Evolutionary conservation across 1,140 invertebrate genomes (phyloP).

Genomic region (Phymorhynchus buccinoides): DNA sequence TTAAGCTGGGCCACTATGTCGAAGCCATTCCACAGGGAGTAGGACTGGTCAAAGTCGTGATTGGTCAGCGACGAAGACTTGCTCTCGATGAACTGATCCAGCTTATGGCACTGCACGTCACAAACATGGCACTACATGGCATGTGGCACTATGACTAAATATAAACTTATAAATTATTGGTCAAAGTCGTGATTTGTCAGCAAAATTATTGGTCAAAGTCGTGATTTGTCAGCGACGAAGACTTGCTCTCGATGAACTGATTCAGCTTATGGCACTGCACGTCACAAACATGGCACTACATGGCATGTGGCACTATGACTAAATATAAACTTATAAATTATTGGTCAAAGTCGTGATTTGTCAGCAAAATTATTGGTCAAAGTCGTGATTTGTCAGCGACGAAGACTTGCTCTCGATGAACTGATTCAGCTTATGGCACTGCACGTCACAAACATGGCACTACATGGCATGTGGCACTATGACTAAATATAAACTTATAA

Average conservation of each 20-base stretch:
- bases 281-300: no score
- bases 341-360: no score
- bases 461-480: no score
- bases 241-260: slow-evolving; percentile 68
- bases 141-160: no score
- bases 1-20: slow-evolving; percentile 73
- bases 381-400: slow-evolving; percentile 69
- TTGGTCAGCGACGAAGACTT: slow-evolving; percentile 66
- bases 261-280: slow-evolving; percentile 62
- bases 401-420: slow-evolving; percentile 67
- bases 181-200: no score
- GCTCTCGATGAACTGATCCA: slow-evolving; percentile 69
- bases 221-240: slow-evolving; percentile 64
- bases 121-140: no score
- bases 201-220: slow-evolving; percentile 71
- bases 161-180: no score
- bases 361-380: no score
- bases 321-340: no score
- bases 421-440: slow-evolving; percentile 63
- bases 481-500: no score
- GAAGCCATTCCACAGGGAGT: slow-evolving; percentile 71
- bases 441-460: no score
- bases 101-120: slow-evolving; percentile 58
- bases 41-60: slow-evolving; percentile 69
- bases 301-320: no score